Evolutionary conservation across 2,113 vertebrate genomes (phyloP).

Genomic region (Aspiorhynchus laticeps): DNA sequence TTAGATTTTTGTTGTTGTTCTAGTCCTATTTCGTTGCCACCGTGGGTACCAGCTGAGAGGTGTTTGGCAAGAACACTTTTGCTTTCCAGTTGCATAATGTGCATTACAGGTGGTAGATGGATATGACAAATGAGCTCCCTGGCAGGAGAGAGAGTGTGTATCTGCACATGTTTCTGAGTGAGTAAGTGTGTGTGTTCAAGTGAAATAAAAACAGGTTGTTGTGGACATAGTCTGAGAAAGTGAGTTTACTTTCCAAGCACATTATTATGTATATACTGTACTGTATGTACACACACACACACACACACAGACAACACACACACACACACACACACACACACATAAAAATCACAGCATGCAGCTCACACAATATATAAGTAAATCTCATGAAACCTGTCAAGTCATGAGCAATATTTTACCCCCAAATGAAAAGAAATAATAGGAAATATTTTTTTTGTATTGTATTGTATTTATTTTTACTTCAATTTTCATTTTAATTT

Average conservation of each 20-base stretch:
- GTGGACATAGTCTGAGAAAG: neutral
- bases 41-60: conserved; percentile 41
- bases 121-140: conserved; percentile 55
- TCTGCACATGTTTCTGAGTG: neutral
- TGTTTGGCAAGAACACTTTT: conserved; percentile 51
- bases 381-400: neutral
- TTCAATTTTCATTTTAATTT: no score
- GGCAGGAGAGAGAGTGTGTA: conserved; percentile 5
- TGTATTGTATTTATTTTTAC: no score
- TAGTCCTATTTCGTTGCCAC: conserved; percentile 21
- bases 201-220: conserved; percentile 3
- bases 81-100: conserved; percentile 33
- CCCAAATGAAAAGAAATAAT: neutral
- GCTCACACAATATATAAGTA: neutral
- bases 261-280: neutral
- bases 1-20: neutral
- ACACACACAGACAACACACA: no score
- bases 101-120: conserved; percentile 58
- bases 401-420: neutral
- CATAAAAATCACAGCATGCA: neutral
- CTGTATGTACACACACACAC: neutral
- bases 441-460: fast-evolving
- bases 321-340: neutral
- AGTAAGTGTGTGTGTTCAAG: conserved; percentile 4
- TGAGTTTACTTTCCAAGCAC: neutral